A percentile compares a stretch with the other conserved stretches of the same genome.
phyloP scores from a whole-genome alignment of 2,113 vertebrate species.

The Eidolon helvum region DNA sequence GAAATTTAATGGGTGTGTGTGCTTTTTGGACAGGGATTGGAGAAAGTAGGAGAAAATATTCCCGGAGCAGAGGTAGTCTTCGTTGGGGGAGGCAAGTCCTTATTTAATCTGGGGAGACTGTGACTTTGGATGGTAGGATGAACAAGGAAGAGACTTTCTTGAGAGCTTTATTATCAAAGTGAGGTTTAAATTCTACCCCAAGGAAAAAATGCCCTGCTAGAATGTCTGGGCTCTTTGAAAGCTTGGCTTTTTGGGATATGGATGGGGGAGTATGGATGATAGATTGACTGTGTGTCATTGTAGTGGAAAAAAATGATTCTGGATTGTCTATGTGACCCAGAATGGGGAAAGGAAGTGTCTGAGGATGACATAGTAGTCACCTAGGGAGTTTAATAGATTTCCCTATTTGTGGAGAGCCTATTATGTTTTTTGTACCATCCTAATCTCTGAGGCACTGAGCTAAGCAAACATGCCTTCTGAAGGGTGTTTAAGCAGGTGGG shows the following conservation, averaged over 20 bases:
- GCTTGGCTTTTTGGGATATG: background rate
- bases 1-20: background rate
- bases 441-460: background rate
- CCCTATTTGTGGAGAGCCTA: background rate
- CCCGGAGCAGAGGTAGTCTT: background rate
- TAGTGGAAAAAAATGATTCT: background rate
- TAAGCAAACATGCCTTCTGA: background rate
- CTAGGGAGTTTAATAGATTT: background rate
- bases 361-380: background rate
- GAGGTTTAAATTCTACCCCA: background rate
- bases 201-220: background rate
- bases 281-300: background rate
- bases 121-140: background rate
- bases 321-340: background rate
- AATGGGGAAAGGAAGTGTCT: background rate
- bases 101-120: background rate
- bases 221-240: background rate
- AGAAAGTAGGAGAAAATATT: constrained; percentile 17
- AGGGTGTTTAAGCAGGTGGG: background rate
- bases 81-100: background rate
- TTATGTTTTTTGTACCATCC: background rate
- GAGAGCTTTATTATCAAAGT: background rate
- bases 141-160: background rate
- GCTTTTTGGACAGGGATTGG: background rate
- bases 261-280: background rate